Conservation (phyloP, 2,888 invertebrate genomes). For the Dendrolimus houi region DNA sequence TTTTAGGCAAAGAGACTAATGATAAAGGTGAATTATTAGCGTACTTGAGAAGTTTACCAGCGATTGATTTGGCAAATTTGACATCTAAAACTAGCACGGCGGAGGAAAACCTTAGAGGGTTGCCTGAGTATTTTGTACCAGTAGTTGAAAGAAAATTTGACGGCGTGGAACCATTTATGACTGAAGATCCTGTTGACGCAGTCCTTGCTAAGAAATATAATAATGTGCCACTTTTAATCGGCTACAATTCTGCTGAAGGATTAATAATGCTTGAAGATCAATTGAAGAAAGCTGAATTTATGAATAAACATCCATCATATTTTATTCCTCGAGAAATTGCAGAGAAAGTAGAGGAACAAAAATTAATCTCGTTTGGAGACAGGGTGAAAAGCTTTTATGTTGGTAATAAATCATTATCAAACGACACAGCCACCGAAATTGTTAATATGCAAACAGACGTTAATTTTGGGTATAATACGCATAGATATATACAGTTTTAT, state of each 20-base stretch:
- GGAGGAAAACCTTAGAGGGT: conserved; percentile 36
- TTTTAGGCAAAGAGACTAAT: conserved; percentile 40
- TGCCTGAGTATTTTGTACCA: conserved; percentile 42
- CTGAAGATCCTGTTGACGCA: conserved; percentile 29
- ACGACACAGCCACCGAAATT: conserved; percentile 23
- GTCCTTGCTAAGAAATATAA: conserved; percentile 29
- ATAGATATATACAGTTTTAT: conserved; percentile 37
- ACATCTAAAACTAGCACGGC: conserved; percentile 28
- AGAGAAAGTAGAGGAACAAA: conserved; percentile 19
- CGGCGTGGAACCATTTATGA: conserved; percentile 33
- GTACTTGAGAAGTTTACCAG: conserved; percentile 34
- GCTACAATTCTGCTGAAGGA: conserved; percentile 47
- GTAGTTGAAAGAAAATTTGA: conserved; percentile 40
- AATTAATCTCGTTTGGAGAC: conserved; percentile 30
- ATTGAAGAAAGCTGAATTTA: conserved; percentile 23
- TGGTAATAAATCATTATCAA: conserved; percentile 22
- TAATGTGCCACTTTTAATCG: conserved; percentile 39
- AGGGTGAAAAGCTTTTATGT: conserved; percentile 38
- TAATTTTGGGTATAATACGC: conserved; percentile 33
- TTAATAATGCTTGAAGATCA: conserved; percentile 26
- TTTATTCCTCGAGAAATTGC: conserved; percentile 38
- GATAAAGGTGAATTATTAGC: conserved; percentile 31
- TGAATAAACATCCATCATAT: conserved; percentile 32
- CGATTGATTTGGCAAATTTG: conserved; percentile 27
- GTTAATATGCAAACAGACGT: conserved; percentile 34